phyloP scores from a whole-genome alignment of 92 coral and sea anemone genomes.

The Phenganax stokvisi region DNA sequence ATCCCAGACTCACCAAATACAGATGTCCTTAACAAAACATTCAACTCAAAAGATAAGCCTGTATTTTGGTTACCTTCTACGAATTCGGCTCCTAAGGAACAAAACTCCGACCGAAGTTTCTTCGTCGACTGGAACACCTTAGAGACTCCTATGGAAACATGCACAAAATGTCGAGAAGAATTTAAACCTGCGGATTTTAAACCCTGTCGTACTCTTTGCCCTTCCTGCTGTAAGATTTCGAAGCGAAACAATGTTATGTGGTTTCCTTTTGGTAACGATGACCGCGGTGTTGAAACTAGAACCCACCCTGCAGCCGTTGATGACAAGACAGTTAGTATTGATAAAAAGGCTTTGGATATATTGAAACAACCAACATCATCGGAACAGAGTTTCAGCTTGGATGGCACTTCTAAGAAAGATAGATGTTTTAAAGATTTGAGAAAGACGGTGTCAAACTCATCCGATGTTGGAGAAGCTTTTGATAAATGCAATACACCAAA shows the following conservation, averaged over 20 bases:
- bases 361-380: background rate
- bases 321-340: background rate
- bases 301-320: background rate
- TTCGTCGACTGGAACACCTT: constrained; percentile 15
- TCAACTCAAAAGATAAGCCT: constrained; percentile 28
- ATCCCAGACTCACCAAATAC: background rate
- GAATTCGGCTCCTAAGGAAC: background rate
- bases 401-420: background rate
- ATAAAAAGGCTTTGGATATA: background rate
- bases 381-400: background rate
- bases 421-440: background rate
- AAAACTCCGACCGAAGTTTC: constrained; percentile 11
- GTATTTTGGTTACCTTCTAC: constrained; percentile 27
- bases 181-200: constrained; percentile 12
- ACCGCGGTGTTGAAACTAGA: background rate
- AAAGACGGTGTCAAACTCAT: background rate
- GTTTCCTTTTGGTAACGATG: constrained; percentile 15
- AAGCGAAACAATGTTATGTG: constrained; percentile 19
- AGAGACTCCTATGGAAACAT: constrained; percentile 5
- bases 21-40: constrained; percentile 15
- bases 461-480: background rate
- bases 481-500: background rate
- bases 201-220: constrained; percentile 15
- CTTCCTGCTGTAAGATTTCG: background rate
- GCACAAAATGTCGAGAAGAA: constrained; percentile 19